phyloP scores from a whole-genome alignment of 2,113 vertebrate genomes.

The Callorhinus ursinus region DNA sequence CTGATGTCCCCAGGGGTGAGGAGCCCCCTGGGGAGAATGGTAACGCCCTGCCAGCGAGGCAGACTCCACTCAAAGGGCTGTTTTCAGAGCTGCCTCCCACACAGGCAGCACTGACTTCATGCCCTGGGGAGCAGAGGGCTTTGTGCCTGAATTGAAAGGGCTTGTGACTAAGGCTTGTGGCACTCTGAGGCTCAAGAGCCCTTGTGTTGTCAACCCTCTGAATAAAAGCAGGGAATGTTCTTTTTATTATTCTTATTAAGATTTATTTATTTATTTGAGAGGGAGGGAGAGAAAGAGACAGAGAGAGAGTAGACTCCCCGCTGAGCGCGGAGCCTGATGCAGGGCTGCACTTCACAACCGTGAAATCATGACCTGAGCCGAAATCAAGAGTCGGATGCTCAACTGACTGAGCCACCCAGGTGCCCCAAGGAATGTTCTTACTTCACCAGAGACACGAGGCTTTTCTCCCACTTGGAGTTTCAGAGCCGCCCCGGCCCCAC shows the following conservation, averaged over 20 bases:
- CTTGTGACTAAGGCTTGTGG: conserved; percentile 19
- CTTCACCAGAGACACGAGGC: background rate
- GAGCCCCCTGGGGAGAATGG: background rate
- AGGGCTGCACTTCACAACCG: background rate
- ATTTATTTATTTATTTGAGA: background rate
- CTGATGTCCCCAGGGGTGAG: background rate
- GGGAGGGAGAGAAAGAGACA: background rate
- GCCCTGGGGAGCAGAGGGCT: background rate
- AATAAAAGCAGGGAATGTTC: background rate
- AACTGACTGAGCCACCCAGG: background rate
- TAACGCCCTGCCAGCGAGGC: background rate
- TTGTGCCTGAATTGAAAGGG: background rate
- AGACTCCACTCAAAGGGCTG: background rate
- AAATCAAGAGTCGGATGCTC: background rate
- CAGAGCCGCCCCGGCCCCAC: fast-evolving
- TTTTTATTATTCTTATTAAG: background rate
- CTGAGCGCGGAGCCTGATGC: background rate
- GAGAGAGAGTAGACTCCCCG: background rate
- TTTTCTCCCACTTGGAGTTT: background rate
- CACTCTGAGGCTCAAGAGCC: background rate
- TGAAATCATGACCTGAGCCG: background rate
- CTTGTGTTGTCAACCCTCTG: background rate
- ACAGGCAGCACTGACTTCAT: background rate
- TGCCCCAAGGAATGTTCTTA: background rate
- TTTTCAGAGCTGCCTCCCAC: background rate